These are phyloP conservation scores for Ibidorhyncha struthersii DNA, from an alignment of 2,113 vertebrate genomes.

Conservation along the genomic window DNA sequence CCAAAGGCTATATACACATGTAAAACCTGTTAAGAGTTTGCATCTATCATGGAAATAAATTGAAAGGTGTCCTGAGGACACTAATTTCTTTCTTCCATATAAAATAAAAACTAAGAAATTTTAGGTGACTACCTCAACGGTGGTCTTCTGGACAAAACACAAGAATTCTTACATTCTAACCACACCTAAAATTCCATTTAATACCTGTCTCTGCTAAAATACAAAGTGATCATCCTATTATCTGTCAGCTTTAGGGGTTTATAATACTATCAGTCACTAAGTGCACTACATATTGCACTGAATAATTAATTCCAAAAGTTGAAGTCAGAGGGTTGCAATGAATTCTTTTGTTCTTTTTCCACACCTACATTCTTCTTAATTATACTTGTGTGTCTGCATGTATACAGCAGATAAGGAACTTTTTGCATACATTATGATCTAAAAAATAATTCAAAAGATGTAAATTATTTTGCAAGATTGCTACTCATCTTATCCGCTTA, in stretches of 20 bases:
- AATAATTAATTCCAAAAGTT: background rate
- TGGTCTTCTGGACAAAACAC: background rate
- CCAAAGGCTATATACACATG: background rate
- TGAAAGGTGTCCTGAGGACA: background rate
- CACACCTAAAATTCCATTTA: background rate
- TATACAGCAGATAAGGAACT: background rate
- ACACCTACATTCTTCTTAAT: background rate
- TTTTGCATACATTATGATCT: background rate
- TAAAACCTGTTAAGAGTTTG: background rate
- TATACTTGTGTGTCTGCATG: background rate
- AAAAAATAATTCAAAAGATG: background rate
- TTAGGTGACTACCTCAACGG: background rate
- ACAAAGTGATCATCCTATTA: background rate
- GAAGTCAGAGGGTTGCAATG: background rate
- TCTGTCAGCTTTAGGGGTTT: background rate
- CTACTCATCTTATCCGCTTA: background rate
- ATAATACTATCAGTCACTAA: background rate
- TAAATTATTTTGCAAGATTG: background rate
- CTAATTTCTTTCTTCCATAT: background rate
- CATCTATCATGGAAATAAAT: background rate
- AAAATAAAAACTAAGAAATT: background rate
- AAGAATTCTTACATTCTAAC: background rate
- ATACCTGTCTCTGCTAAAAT: background rate
- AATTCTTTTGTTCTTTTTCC: background rate
- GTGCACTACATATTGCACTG: background rate